A percentile compares a stretch with the other conserved stretches of the same genome.
These are phyloP conservation scores for Desmophyllum pertusum DNA, from an alignment of 92 coral and sea anemone genomes.

Conservation along the genomic window DNA sequence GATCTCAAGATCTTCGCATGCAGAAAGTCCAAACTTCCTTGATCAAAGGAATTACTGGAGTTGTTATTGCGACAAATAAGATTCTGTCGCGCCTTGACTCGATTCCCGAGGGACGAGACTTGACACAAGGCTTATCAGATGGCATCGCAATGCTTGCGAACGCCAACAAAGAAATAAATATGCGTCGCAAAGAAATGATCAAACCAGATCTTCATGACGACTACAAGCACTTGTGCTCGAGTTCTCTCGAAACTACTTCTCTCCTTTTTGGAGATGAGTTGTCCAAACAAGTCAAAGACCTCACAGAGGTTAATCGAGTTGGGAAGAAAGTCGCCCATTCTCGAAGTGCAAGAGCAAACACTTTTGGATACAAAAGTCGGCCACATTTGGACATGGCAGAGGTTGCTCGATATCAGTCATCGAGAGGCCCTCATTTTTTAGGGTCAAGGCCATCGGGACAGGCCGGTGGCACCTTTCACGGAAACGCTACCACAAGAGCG, in stretches of 20 bases:
- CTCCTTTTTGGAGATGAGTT: slow-evolving; percentile 31
- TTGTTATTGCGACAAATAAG: slow-evolving; percentile 20
- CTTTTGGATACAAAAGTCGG: not conserved
- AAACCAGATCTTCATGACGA: slow-evolving; percentile 51
- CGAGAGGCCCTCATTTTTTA: not conserved
- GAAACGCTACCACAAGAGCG: not conserved
- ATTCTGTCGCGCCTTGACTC: slow-evolving; percentile 11
- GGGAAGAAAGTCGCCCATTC: not conserved
- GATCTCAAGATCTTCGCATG: slow-evolving; percentile 31
- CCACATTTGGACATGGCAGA: not conserved
- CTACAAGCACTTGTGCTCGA: slow-evolving; percentile 43
- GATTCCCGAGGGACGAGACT: slow-evolving; percentile 23
- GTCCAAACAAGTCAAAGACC: not conserved
- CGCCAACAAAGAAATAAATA: slow-evolving; percentile 46
- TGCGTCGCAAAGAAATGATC: slow-evolving; percentile 38
- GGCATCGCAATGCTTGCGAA: slow-evolving; percentile 39
- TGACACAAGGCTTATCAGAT: slow-evolving; percentile 39
- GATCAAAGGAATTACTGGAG: slow-evolving; percentile 34
- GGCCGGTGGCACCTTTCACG: slow-evolving; percentile 3
- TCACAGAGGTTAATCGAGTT: slow-evolving; percentile 16
- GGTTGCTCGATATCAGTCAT: not conserved
- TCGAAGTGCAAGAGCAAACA: not conserved
- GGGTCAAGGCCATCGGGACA: slow-evolving; percentile 9
- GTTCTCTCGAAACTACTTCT: slow-evolving; percentile 16
- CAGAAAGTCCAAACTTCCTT: slow-evolving; percentile 38